Evolutionary conservation across 2,888 invertebrate genomes (phyloP).

Genomic region (Eupithecia inturbata): DNA sequence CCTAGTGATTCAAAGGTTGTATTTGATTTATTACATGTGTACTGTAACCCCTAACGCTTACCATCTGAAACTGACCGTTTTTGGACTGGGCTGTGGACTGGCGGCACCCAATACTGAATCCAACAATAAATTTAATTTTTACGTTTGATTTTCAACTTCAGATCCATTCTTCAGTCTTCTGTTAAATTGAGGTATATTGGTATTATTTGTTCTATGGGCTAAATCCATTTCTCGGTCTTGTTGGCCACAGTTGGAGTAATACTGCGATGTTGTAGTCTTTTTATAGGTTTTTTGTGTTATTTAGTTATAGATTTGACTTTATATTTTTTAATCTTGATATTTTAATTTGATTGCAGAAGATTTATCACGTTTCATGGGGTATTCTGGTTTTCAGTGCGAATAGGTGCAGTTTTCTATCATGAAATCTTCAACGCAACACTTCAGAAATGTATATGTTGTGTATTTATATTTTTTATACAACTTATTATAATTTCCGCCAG

Average conservation of each 20-base stretch:
- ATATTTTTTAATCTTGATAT: neutral
- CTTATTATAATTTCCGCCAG: neutral
- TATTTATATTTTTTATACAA: neutral
- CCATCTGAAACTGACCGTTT: conserved; percentile 53
- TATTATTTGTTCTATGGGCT: neutral
- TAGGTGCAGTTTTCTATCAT: neutral
- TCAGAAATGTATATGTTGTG: neutral
- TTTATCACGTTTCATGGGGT: neutral
- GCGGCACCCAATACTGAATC: conserved; percentile 55
- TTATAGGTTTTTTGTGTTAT: neutral
- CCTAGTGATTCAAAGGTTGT: neutral
- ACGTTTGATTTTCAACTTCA: neutral
- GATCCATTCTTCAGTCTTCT: neutral
- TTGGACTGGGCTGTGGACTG: conserved; percentile 78
- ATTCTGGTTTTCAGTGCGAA: neutral
- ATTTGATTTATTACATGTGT: conserved; percentile 8
- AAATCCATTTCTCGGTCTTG: neutral
- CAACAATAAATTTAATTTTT: conserved; percentile 11
- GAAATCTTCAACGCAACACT: neutral
- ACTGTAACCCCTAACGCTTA: conserved; percentile 55
- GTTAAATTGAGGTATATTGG: neutral
- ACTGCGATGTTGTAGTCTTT: neutral
- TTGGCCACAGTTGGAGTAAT: neutral
- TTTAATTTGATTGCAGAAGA: neutral
- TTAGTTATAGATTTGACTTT: conserved; percentile 2